phyloP scores from a whole-genome alignment of 2,113 vertebrate genomes.

The Bungarus multicinctus region DNA sequence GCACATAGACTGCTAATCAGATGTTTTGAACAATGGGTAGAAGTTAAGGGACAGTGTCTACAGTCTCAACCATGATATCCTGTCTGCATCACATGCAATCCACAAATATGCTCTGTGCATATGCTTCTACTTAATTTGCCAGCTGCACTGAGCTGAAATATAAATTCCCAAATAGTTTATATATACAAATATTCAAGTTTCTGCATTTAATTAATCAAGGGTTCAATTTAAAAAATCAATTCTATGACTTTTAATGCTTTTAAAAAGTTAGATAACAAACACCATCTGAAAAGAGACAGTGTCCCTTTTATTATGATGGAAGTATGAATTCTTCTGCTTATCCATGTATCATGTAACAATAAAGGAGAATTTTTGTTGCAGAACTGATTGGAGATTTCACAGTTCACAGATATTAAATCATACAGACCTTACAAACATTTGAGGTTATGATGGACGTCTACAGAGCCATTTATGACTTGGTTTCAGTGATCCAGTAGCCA shows the following conservation, averaged over 20 bases:
- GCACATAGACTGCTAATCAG: background rate
- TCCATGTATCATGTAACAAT: background rate
- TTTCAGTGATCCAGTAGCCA: no score
- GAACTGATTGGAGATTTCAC: background rate
- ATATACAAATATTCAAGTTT: background rate
- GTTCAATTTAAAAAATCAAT: background rate
- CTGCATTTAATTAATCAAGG: background rate
- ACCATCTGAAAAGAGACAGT: background rate
- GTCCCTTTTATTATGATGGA: background rate
- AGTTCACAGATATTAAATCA: background rate
- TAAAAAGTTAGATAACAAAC: background rate
- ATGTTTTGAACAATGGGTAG: background rate
- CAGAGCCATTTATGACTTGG: no score
- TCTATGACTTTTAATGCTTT: background rate
- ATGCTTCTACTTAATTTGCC: background rate
- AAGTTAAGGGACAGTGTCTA: no score
- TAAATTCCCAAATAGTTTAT: background rate
- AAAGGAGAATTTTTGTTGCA: background rate
- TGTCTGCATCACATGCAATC: background rate
- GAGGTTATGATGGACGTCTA: no score
- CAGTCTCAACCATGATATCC: background rate
- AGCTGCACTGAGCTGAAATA: background rate
- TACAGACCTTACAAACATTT: background rate
- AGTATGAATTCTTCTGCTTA: background rate
- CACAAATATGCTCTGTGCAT: background rate